phyloP scores from a whole-genome alignment of 1,140 invertebrate genomes.

The Anagrus nilaparvatae region DNA sequence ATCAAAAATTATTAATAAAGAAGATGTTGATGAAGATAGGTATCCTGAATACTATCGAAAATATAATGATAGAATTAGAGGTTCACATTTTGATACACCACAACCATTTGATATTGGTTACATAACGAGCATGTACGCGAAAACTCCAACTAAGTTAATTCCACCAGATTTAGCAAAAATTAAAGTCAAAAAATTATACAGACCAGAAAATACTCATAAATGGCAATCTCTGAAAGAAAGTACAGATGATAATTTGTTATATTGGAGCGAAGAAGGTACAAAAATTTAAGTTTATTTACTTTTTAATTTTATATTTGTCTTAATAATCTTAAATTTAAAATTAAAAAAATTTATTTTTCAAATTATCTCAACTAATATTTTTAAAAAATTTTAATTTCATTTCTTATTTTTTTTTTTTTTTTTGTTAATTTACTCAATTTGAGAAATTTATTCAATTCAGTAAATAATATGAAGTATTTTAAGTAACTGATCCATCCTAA shows the following conservation, averaged over 20 bases:
- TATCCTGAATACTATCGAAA: slow-evolving; percentile 41
- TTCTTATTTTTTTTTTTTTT: not conserved
- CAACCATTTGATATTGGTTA: slow-evolving; percentile 65
- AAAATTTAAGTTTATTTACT: slow-evolving; percentile 20
- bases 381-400: not conserved
- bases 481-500: too few relatives aligned
- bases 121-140: slow-evolving; percentile 44
- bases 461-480: slow-evolving; percentile 6
- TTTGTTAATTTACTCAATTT: not conserved
- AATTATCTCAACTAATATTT: too few relatives aligned
- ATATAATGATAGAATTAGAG: slow-evolving; percentile 54
- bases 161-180: slow-evolving; percentile 56
- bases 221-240: slow-evolving; percentile 42
- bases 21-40: slow-evolving; percentile 52
- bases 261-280: slow-evolving; percentile 65
- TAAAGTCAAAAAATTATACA: slow-evolving; percentile 60
- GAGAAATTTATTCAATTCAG: not conserved
- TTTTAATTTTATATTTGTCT: slow-evolving; percentile 11
- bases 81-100: slow-evolving; percentile 60
- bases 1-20: not conserved
- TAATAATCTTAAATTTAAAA: too few relatives aligned
- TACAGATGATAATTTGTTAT: slow-evolving; percentile 63
- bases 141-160: too few relatives aligned
- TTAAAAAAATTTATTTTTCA: too few relatives aligned
- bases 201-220: slow-evolving; percentile 66